Conservation (phyloP, 2,797 vertebrate species). For the Neopelma chrysocephalum region DNA sequence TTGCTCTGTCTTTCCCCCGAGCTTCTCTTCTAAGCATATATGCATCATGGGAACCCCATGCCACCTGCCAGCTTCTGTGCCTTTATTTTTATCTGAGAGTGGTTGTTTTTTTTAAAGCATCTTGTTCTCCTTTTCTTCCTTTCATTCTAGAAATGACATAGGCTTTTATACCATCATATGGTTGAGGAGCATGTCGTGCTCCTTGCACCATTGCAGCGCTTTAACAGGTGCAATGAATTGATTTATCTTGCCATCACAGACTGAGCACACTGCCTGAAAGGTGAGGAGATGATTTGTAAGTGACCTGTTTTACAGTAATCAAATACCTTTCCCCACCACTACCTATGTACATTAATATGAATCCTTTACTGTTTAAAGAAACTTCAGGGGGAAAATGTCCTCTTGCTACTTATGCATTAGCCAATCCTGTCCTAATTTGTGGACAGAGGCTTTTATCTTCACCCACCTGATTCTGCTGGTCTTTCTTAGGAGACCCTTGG, state of each 20-base stretch:
- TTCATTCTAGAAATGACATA: neutral
- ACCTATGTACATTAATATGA: neutral
- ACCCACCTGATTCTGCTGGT: neutral
- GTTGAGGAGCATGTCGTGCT: fast-evolving
- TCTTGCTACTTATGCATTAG: neutral
- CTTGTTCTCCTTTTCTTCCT: neutral
- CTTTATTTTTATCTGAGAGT: neutral
- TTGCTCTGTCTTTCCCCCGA: neutral
- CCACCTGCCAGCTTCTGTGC: neutral
- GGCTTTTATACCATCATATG: neutral
- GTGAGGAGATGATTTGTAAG: neutral
- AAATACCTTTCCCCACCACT: neutral
- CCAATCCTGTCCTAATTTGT: neutral
- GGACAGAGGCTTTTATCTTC: neutral
- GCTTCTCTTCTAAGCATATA: neutral
- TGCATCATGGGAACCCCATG: neutral
- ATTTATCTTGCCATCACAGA: neutral
- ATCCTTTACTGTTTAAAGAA: neutral
- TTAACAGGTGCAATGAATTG: neutral
- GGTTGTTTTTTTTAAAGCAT: neutral
- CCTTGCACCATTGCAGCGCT: neutral
- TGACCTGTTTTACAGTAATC: neutral
- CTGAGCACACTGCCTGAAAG: neutral
- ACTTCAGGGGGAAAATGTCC: neutral
- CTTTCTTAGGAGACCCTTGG: neutral